Conservation (phyloP, 2,113 vertebrate genomes). For the Campylomormyrus numenius region DNA sequence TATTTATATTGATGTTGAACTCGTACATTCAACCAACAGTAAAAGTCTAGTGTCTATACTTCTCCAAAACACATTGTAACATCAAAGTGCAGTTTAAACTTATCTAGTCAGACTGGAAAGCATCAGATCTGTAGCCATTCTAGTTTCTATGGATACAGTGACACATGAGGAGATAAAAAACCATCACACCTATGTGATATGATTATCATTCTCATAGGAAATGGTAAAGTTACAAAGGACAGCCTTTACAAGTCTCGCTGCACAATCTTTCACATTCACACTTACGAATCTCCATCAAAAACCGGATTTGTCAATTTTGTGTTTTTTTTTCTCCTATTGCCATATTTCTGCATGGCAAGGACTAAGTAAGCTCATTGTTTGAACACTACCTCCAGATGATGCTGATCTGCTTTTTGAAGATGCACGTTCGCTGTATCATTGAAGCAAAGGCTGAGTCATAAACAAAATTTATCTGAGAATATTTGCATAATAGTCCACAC, state of each 20-base stretch:
- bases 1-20: neutral
- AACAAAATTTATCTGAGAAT: neutral
- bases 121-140: neutral
- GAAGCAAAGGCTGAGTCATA: neutral
- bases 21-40: neutral
- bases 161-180: conserved; percentile 2
- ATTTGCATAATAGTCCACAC: conserved; percentile 5
- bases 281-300: neutral
- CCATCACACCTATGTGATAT: neutral
- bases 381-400: neutral
- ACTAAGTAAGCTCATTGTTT: neutral
- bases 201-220: neutral
- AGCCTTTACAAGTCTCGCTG: neutral
- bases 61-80: neutral
- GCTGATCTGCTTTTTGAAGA: neutral
- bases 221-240: neutral
- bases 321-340: neutral
- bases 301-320: neutral
- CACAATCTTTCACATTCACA: neutral
- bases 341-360: neutral
- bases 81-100: conserved; percentile 3
- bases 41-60: neutral
- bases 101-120: neutral
- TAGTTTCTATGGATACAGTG: conserved; percentile 11
- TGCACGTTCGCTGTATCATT: neutral